Percentiles rank a stretch among this genome's conserved stretches.
phyloP scores from a whole-genome alignment of 2,797 vertebrate genomes.

The Notolepis coatsorum region DNA sequence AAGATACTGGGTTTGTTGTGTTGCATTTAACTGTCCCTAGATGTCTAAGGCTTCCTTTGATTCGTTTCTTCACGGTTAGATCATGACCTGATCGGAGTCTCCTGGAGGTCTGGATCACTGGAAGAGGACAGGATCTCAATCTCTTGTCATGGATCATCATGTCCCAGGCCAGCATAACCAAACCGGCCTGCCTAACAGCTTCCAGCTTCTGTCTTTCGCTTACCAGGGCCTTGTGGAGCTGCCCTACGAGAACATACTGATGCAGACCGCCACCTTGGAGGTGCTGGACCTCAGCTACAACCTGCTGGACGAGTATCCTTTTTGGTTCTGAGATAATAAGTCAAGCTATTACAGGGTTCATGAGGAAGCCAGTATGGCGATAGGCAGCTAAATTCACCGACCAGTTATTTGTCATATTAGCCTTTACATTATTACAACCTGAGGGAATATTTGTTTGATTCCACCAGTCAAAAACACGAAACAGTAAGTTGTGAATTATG shows the following conservation, averaged over 20 bases:
- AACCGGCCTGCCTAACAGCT: constrained; percentile 29
- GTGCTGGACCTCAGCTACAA: constrained; percentile 84
- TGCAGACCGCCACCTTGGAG: constrained; percentile 71
- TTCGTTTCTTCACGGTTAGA: constrained; percentile 23
- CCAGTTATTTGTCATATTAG: too few relatives aligned
- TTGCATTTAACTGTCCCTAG: not conserved
- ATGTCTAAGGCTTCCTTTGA: not conserved
- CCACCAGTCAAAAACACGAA: too few relatives aligned
- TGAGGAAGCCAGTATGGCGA: not conserved
- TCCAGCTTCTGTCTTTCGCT: constrained; percentile 79
- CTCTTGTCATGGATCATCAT: constrained; percentile 60
- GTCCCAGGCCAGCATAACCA: constrained; percentile 28
- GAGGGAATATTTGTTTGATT: too few relatives aligned
- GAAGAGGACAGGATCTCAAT: constrained; percentile 15
- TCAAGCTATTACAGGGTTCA: not conserved
- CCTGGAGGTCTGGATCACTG: not conserved
- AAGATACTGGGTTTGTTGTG: not conserved
- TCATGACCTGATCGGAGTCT: constrained; percentile 30
- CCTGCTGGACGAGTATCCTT: constrained; percentile 84
- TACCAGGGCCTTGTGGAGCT: constrained; percentile 80
- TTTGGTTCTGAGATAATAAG: not conserved
- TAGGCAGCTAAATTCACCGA: not conserved
- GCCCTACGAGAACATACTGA: constrained; percentile 76
- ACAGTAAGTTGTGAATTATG: too few relatives aligned
- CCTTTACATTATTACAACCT: too few relatives aligned